Evolutionary conservation across 2,113 vertebrate species (phyloP).

Genomic region (Hucho hucho): DNA sequence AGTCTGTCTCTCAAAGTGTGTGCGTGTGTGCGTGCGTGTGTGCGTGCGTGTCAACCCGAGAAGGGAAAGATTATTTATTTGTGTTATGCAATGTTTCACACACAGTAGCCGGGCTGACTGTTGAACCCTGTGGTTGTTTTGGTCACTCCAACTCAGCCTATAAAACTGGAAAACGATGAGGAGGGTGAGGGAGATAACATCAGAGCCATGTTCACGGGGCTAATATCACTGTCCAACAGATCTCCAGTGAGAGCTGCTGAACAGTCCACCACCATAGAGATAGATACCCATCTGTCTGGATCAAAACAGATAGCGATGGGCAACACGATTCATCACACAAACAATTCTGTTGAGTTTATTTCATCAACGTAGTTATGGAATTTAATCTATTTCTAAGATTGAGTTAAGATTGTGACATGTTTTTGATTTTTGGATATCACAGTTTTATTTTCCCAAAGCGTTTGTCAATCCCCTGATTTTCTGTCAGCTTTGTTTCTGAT

Average conservation of each 20-base stretch:
- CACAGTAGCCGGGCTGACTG: constrained; percentile 45
- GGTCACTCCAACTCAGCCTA: constrained; percentile 29
- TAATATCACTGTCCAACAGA: constrained; percentile 20
- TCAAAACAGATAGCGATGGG: not conserved
- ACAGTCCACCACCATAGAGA: not conserved
- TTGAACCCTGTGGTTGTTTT: constrained; percentile 25
- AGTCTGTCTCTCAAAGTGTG: not conserved
- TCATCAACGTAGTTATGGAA: not conserved
- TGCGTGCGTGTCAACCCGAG: constrained; percentile 4
- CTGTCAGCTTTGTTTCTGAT: too few relatives aligned
- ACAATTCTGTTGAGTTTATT: not conserved
- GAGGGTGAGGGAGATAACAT: constrained; percentile 2
- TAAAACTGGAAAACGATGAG: constrained; percentile 21
- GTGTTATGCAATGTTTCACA: constrained; percentile 33
- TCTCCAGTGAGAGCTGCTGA: not conserved
- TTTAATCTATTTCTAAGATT: too few relatives aligned
- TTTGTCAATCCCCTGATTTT: too few relatives aligned
- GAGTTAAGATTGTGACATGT: too few relatives aligned
- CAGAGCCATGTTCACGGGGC: constrained; percentile 17
- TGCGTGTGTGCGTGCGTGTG: constrained; percentile 15
- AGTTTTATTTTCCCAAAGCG: too few relatives aligned
- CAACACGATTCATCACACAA: not conserved
- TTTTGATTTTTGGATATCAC: too few relatives aligned
- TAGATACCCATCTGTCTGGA: constrained; percentile 7
- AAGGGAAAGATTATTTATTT: constrained; percentile 42